These are phyloP conservation scores for Eristalinus aeneus DNA, from an alignment of 2,888 invertebrate genomes.

Conservation along the genomic window DNA sequence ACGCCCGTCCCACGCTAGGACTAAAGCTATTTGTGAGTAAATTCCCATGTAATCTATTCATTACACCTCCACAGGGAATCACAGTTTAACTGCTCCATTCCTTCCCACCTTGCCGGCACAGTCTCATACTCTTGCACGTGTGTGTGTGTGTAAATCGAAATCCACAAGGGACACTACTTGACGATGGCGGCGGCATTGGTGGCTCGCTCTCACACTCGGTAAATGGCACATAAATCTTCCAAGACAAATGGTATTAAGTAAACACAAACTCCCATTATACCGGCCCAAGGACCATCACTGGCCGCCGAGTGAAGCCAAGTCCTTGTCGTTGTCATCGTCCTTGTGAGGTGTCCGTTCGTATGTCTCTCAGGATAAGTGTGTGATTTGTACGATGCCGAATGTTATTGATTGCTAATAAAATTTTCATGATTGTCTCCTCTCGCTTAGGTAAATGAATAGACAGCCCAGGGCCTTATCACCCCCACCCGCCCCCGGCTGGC, in stretches of 20 bases:
- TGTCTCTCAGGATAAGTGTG: constrained; percentile 62
- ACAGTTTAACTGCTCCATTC: constrained; percentile 55
- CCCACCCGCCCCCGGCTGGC: background rate
- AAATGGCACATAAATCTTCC: constrained; percentile 67
- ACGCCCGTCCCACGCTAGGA: background rate
- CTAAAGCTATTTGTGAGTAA: constrained; percentile 47
- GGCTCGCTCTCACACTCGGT: constrained; percentile 12
- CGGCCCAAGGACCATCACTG: constrained; percentile 39
- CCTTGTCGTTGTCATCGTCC: background rate
- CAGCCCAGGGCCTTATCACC: background rate
- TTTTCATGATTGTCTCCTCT: constrained; percentile 73
- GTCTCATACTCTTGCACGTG: background rate
- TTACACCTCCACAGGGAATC: constrained; percentile 67
- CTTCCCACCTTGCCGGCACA: background rate
- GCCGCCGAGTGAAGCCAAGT: constrained; percentile 4
- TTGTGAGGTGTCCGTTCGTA: constrained; percentile 5
- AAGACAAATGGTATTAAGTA: constrained; percentile 70
- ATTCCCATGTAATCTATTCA: constrained; percentile 68
- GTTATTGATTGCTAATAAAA: constrained; percentile 75
- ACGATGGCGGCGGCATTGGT: background rate
- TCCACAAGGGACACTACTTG: constrained; percentile 58
- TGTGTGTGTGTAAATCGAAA: constrained; percentile 13
- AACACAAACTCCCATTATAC: constrained; percentile 67
- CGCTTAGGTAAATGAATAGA: constrained; percentile 61
- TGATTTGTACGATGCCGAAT: constrained; percentile 73